Evolutionary conservation across 2,888 invertebrate genomes (phyloP).

Genomic region (Cryptops parisi): DNA sequence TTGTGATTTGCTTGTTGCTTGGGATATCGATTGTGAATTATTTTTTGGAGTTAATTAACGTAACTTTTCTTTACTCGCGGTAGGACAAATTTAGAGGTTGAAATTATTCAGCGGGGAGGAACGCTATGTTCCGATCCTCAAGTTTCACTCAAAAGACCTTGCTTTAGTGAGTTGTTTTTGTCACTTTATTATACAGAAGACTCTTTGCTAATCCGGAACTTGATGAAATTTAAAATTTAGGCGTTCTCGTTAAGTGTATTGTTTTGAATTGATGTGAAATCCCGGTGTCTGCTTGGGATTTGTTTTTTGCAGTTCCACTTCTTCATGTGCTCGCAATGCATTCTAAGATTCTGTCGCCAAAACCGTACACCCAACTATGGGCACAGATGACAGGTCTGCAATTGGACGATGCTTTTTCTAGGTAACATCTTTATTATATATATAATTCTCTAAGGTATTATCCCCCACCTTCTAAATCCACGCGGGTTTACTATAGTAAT

Average conservation of each 20-base stretch:
- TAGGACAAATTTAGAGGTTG: slow-evolving; percentile 82
- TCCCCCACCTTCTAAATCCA: too few relatives aligned
- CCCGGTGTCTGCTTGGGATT: too few relatives aligned
- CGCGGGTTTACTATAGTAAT: too few relatives aligned
- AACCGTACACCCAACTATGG: slow-evolving; percentile 28
- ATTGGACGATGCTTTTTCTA: slow-evolving; percentile 18
- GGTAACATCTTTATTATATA: too few relatives aligned
- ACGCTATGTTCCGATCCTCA: slow-evolving; percentile 40
- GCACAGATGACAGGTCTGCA: slow-evolving; percentile 30
- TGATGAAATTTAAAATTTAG: too few relatives aligned
- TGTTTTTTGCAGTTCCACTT: slow-evolving; percentile 53
- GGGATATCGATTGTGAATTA: neutral
- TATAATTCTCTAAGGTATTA: neutral
- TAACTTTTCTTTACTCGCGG: neutral
- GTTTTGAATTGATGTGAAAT: too few relatives aligned
- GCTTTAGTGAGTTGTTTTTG: slow-evolving; percentile 21
- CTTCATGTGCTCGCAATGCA: slow-evolving; percentile 77
- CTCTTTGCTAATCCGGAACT: too few relatives aligned
- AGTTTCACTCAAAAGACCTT: slow-evolving; percentile 22
- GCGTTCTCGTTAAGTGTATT: too few relatives aligned
- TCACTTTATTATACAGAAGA: too few relatives aligned
- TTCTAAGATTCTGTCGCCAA: slow-evolving; percentile 47
- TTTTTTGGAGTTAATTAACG: too few relatives aligned
- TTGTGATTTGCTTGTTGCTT: neutral
- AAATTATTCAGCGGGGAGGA: slow-evolving; percentile 78